Percentiles rank a stretch among this genome's conserved stretches.
phyloP scores from a whole-genome alignment of 2,113 vertebrate species.

The Baryphthengus martii region DNA sequence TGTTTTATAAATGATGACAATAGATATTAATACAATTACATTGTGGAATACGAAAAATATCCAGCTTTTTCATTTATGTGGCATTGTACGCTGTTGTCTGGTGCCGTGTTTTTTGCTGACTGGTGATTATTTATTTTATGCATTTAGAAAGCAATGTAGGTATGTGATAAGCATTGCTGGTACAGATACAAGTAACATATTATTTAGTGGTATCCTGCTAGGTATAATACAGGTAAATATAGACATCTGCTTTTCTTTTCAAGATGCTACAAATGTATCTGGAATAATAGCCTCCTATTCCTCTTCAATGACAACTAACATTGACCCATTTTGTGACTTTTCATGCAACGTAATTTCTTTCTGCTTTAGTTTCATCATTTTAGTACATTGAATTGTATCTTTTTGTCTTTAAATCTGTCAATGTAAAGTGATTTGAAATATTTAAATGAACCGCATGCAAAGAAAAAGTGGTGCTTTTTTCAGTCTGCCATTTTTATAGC shows the following conservation, averaged over 20 bases:
- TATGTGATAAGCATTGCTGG: not conserved
- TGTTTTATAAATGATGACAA: not conserved
- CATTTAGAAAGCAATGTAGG: not conserved
- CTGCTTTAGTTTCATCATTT: not conserved
- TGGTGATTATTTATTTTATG: not conserved
- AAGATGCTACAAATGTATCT: not conserved
- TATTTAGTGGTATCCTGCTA: not conserved
- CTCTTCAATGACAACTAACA: not conserved
- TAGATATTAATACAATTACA: not conserved
- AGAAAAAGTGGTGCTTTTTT: not conserved
- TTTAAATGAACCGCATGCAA: not conserved
- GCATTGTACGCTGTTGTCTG: not conserved
- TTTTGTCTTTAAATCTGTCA: not conserved
- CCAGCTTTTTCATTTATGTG: not conserved
- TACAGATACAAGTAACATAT: not conserved
- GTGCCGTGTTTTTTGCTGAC: not conserved
- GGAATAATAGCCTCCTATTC: not conserved
- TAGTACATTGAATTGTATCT: not conserved
- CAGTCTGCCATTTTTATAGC: not conserved
- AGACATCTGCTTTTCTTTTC: not conserved
- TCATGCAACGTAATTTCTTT: not conserved
- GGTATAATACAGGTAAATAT: not conserved
- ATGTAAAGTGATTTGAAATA: not conserved
- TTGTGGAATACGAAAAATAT: not conserved
- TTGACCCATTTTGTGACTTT: not conserved